Evolutionary conservation across 1,140 invertebrate species (phyloP).

Genomic region (Cydia amplana): DNA sequence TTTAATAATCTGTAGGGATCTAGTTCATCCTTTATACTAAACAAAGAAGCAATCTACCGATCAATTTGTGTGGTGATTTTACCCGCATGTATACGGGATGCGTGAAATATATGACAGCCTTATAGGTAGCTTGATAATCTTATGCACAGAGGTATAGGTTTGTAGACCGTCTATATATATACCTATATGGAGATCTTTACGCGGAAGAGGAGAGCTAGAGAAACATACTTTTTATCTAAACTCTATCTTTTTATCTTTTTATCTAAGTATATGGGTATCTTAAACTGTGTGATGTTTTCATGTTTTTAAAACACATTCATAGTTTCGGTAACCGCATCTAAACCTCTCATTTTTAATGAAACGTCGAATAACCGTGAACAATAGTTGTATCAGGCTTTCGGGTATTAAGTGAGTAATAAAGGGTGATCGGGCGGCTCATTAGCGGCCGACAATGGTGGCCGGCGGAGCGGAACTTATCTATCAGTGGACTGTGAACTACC

Average conservation of each 20-base stretch:
- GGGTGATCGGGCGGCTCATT: slow-evolving; percentile 48
- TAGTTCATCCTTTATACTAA: slow-evolving; percentile 2
- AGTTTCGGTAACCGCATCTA: not conserved
- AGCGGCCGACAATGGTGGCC: slow-evolving; percentile 49
- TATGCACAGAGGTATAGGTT: not conserved
- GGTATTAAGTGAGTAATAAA: slow-evolving; percentile 38
- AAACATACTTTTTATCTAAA: too few species aligned
- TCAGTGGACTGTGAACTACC: slow-evolving; percentile 56
- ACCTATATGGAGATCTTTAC: not conserved
- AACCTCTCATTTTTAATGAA: not conserved
- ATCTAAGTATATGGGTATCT: too few species aligned
- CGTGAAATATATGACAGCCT: not conserved
- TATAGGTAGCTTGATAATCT: slow-evolving; percentile 6
- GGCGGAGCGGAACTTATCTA: slow-evolving; percentile 54
- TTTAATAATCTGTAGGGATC: not conserved
- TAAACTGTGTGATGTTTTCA: not conserved
- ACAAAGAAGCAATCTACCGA: slow-evolving; percentile 21
- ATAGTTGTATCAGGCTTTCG: slow-evolving; percentile 27
- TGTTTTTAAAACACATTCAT: too few species aligned
- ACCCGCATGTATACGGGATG: not conserved
- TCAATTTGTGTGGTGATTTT: slow-evolving; percentile 29
- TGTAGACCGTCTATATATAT: not conserved
- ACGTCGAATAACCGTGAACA: not conserved
- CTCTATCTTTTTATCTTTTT: too few species aligned
- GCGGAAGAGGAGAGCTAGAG: not conserved